Evolutionary conservation across 1,140 invertebrate species (phyloP), one percentile per base, ranked within the genome.

Genomic region (Hylaeus volcanicus): DNA sequence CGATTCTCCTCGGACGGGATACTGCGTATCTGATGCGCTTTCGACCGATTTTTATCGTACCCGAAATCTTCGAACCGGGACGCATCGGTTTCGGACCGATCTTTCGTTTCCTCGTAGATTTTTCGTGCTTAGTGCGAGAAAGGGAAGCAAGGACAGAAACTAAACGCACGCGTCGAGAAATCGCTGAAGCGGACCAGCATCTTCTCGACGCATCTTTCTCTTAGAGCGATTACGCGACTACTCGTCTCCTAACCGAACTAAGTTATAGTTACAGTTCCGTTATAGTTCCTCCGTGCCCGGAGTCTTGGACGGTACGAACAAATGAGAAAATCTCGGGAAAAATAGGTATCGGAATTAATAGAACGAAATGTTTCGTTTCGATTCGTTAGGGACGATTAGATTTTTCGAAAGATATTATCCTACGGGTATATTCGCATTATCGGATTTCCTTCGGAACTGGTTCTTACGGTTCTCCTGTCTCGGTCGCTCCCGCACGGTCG

Each of bases 311-410:
- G 14, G 8, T 43, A 14, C 39, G 0, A 43, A 53, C n/a, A 87
- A n/a, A n/a, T n/a, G 92, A 83, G 82, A 88, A 90, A 91, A 91
- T 91, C 91, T 89, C 73, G 78, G 85, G 82, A 89, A 92, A 93
- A 93, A 93, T 93, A 93, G 92, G 92, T 90, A 92, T 90, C 88
- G 89, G 90, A 93, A 92, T 48, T 93, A 91, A 58, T 12, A 55
- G 53, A 79, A 70, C 66, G 89, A 77, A 85, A 77, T 79, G 74
- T 74, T 61, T 51, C n/a, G 58, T 15, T n/a, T 41, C 53, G 66
- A 70, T 51, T 82, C 89, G 91, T 93, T 92, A 93, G 88, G 73
- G 79, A 73, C 86, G 91, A 92, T 92, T 92, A 92, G 86, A 82
- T 65, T 70, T 48, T 51, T 58, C 51, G 55, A 41, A 41, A n/a